These are phyloP conservation scores for Medauroidea extradentata DNA, from an alignment of 1,140 invertebrate genomes.

Conservation along the genomic window DNA sequence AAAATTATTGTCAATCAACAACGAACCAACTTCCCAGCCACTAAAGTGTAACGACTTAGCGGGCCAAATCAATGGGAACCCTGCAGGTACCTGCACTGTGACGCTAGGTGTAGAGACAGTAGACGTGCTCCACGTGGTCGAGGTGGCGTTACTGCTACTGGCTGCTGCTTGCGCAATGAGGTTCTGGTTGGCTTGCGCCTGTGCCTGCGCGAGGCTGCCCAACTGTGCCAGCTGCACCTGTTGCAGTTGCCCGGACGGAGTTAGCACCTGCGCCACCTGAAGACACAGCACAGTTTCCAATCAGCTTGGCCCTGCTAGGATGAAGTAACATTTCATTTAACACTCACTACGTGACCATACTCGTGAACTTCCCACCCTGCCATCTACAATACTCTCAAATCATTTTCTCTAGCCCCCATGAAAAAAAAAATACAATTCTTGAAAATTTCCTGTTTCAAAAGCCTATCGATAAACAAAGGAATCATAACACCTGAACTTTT, in stretches of 20 bases:
- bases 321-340: neutral
- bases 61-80: too few species aligned
- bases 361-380: too few species aligned
- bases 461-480: too few species aligned
- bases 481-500: too few species aligned
- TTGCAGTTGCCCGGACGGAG: slow-evolving; percentile 81
- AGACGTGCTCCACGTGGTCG: slow-evolving; percentile 33
- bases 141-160: slow-evolving; percentile 30
- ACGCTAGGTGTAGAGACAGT: slow-evolving; percentile 31
- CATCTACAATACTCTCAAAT: too few species aligned
- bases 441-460: too few species aligned
- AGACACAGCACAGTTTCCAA: slow-evolving; percentile 52
- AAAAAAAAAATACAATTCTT: too few species aligned
- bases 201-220: slow-evolving; percentile 38
- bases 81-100: slow-evolving; percentile 31
- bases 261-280: slow-evolving; percentile 80
- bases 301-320: too few species aligned
- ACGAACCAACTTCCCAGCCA: neutral
- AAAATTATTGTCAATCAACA: neutral
- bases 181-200: slow-evolving; percentile 12
- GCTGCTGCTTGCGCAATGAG: slow-evolving; percentile 30
- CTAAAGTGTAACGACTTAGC: too few species aligned
- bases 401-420: too few species aligned
- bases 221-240: slow-evolving; percentile 70
- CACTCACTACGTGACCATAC: neutral